Evolutionary conservation across 2,113 vertebrate genomes (phyloP).

Genomic region (Lophius piscatorius): DNA sequence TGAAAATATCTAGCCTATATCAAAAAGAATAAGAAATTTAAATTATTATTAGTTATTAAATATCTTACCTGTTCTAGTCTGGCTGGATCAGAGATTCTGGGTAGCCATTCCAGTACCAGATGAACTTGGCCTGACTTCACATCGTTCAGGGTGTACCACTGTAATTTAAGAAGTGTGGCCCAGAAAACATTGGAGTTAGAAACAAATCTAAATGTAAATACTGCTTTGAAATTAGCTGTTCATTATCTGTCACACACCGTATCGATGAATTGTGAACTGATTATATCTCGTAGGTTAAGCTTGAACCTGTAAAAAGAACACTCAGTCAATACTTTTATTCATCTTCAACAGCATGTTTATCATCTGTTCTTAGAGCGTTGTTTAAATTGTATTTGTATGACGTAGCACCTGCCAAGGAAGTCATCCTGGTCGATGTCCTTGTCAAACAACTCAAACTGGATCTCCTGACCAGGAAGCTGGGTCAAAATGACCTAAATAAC

Average conservation of each 20-base stretch:
- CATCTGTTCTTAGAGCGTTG: neutral
- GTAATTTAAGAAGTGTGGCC: neutral
- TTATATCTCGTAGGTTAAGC: slow-evolving; percentile 82
- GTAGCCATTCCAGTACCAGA: slow-evolving; percentile 86
- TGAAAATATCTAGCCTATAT: neutral
- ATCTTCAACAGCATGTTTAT: neutral
- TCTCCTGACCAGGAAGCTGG: slow-evolving; percentile 87
- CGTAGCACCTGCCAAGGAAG: slow-evolving; percentile 87
- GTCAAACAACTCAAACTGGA: slow-evolving; percentile 89
- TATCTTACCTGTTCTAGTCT: slow-evolving; percentile 84
- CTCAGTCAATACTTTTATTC: neutral
- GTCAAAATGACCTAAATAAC: slow-evolving; percentile 84
- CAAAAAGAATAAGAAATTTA: too few species aligned
- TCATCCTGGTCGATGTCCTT: slow-evolving; percentile 93
- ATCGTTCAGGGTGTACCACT: slow-evolving; percentile 91
- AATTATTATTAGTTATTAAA: too few species aligned
- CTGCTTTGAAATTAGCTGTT: neutral
- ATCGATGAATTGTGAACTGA: slow-evolving; percentile 83
- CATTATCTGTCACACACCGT: slow-evolving; percentile 75
- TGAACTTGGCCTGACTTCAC: slow-evolving; percentile 90
- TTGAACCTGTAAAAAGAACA: slow-evolving; percentile 82
- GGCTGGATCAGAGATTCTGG: slow-evolving; percentile 72
- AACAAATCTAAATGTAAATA: neutral
- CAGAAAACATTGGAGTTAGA: neutral
- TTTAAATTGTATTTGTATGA: neutral